These are phyloP conservation scores for Halcyon leucocephala DNA, from an alignment of 2,797 vertebrate genomes.

Conservation along the genomic window DNA sequence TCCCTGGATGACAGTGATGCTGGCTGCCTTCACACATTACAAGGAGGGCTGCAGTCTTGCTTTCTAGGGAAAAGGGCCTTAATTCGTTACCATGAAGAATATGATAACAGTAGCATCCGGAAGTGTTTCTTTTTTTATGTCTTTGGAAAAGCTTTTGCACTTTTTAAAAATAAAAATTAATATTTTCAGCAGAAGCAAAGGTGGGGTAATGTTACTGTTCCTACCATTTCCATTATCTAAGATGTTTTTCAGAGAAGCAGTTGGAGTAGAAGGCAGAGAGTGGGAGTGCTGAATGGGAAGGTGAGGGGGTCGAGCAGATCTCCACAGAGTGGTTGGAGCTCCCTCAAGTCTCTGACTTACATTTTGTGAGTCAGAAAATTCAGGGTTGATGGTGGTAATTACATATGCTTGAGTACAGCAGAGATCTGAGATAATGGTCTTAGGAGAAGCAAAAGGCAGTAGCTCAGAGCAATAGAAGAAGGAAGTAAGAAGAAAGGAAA, in stretches of 20 bases:
- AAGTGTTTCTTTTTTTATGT: not conserved
- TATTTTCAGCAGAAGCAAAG: not conserved
- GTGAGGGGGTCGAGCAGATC: not conserved
- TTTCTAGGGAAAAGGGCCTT: not conserved
- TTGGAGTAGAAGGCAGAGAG: not conserved
- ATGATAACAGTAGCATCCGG: not conserved
- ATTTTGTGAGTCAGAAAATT: slow-evolving; percentile 28
- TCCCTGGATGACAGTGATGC: not conserved
- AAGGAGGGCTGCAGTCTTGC: not conserved
- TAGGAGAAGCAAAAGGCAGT: not conserved
- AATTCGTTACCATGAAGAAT: not conserved
- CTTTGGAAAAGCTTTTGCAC: not conserved
- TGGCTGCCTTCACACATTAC: not conserved
- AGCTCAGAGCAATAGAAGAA: slow-evolving; percentile 2
- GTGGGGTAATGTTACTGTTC: not conserved
- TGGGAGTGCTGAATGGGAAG: not conserved
- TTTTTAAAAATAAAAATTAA: not conserved
- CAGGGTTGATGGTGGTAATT: not conserved
- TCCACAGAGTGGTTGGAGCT: not conserved
- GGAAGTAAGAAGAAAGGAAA: slow-evolving; percentile 29
- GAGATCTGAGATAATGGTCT: slow-evolving; percentile 14
- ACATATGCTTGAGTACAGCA: not conserved
- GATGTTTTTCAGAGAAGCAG: not conserved
- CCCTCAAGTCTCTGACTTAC: not conserved
- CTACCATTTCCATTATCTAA: not conserved